Evolutionary conservation across 2,113 vertebrate genomes (phyloP), one percentile per base, ranked within the genome.

Genomic region (Nothobranchius kuhntae): DNA sequence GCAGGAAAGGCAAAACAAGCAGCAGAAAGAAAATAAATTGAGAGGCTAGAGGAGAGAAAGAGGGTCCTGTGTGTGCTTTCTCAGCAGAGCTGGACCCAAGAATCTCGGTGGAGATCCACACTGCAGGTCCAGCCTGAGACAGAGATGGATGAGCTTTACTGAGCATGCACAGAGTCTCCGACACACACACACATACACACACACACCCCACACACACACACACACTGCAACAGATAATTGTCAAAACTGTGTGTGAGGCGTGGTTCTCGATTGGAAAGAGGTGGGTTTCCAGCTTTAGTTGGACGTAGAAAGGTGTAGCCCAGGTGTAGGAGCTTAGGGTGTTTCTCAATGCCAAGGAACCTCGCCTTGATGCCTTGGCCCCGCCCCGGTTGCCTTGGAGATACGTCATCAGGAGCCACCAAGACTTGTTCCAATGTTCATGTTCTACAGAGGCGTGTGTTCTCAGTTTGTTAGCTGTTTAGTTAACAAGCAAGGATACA

Each of bases 81-180:
- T 90, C 85, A 91, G 91, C 91, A 89, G 73, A 84, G 82, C 73
- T 77, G 77, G 78, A 75, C 75, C 75, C 60, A 68, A 73, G 72
- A 73, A 80, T 83, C 86, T 86, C 86, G 73, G 47, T 26, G 77
- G 91, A 85, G 78, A 69, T 40, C 50, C 70, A 78, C 66, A 66
- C 68, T 65, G 75, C 71, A 67, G 69, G 61, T 38, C 55, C 55
- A 66, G 67, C 75, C 52, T 76, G 67, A 82, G 84, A 89, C 89
- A 87, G 53, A 84, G 85, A 88, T 85, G 68, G 74, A 87, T 78
- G 79, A 73, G 73, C 67, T 80, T 7, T 45, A 56, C 50, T 59
- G 53, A 52, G 48, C 56, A 70, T 30, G 40, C 53, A 58, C 62
- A 65, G 59, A 63, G 30, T 54, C 73, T 52, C 58, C 51, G 30